Evolutionary conservation across 2,888 invertebrate genomes (phyloP), one percentile per base, ranked within the genome.

Genomic region (Amphipyra berbera): DNA sequence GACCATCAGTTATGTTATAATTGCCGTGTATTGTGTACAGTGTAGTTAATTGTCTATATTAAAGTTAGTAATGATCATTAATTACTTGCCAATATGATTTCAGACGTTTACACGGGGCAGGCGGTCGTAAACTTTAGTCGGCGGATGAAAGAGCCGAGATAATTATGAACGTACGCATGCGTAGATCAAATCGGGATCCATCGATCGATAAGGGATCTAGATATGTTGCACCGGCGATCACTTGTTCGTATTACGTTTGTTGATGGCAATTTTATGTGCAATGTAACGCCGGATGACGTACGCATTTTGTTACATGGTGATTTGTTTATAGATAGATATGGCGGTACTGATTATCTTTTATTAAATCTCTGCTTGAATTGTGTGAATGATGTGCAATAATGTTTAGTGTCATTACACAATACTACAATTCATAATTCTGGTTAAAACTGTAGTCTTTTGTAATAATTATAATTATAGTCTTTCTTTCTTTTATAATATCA

Each of bases 161-260:
- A 94, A 93, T 94, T 94, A 94, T 92, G 92, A 89, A 84, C 88
- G 88, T 88, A 90, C 90, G 90, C 89, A 91, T 92, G 90, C 93
- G 93, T 93, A 93, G 93, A 94, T 94, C 94, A 93, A 92, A 94
- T 92, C 92, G 85, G 88, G 88, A 87, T 88, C 89, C 89, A 88
- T 89, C 90, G 91, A 90, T 93, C 92, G 94, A 93, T 92, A 90
- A 89, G 86, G 88, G 88, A 91, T 92, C 91, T 90, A 91, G 90
- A 91, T 89, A 88, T 87, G 88, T 87, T 86, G 86, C 81, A 78
- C 83, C 82, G 83, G 84, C 87, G 86, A 75, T 80, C 81, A 83
- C 84, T 88, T 84, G 80, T 83, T 81, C 79, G 78, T 83, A 85
- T 88, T 89, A 87, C 87, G 85, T 87, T 80, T 86, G 79, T 75